These are phyloP conservation scores for Ectemnius continuus DNA, from an alignment of 2,888 invertebrate species.

Conservation along the genomic window DNA sequence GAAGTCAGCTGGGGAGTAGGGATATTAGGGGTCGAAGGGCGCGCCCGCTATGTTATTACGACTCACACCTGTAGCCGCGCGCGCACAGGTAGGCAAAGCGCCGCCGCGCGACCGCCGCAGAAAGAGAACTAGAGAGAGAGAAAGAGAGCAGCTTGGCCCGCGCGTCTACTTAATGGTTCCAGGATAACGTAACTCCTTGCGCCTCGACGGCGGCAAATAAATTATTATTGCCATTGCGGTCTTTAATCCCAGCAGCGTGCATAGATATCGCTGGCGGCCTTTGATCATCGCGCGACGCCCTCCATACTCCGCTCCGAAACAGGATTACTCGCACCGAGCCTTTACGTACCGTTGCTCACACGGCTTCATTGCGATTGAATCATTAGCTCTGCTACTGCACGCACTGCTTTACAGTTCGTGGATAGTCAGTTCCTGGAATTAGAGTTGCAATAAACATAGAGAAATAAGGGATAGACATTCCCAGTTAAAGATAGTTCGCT, in stretches of 20 bases:
- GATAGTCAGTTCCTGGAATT: too few relatives aligned
- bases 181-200: conserved; percentile 50
- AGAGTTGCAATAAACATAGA: too few relatives aligned
- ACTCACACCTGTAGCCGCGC: conserved; percentile 73
- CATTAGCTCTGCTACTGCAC: too few relatives aligned
- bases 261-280: conserved; percentile 43
- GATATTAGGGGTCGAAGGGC: conserved; percentile 72
- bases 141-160: conserved; percentile 45
- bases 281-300: conserved; percentile 43
- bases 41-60: conserved; percentile 75
- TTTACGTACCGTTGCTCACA: too few relatives aligned
- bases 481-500: too few relatives aligned
- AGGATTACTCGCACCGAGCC: too few relatives aligned
- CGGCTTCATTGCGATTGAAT: too few relatives aligned
- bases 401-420: too few relatives aligned
- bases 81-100: conserved; percentile 46
- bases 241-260: conserved; percentile 45
- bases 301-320: conserved; percentile 5
- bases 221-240: conserved; percentile 54
- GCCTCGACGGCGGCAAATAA: conserved; percentile 50
- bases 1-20: conserved; percentile 67
- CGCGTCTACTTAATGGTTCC: conserved; percentile 60
- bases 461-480: too few relatives aligned
- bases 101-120: conserved; percentile 37
- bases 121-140: conserved; percentile 12